Evolutionary conservation across 2,113 vertebrate species (phyloP).

Genomic region (Gallinago paraguaiae): DNA sequence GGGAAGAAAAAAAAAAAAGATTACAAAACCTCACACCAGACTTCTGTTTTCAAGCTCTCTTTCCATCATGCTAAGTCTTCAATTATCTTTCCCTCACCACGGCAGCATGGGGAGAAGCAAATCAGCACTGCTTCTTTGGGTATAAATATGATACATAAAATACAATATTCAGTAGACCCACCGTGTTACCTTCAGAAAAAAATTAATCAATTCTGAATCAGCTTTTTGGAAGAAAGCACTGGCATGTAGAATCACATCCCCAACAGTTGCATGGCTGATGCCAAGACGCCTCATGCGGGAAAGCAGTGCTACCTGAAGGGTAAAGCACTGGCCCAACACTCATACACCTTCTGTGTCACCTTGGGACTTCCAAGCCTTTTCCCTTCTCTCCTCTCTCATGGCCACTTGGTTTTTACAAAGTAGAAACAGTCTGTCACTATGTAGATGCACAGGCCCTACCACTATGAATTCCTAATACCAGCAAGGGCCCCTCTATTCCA

Average conservation of each 20-base stretch:
- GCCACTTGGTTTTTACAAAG: background rate
- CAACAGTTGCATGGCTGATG: rapidly evolving
- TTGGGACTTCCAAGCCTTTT: background rate
- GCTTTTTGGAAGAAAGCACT: background rate
- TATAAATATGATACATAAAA: background rate
- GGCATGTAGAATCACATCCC: background rate
- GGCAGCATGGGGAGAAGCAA: background rate
- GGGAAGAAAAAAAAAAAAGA: too few species aligned
- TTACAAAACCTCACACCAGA: background rate
- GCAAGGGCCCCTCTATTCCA: background rate
- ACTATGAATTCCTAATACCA: background rate
- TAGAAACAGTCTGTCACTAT: background rate
- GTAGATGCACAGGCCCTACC: background rate
- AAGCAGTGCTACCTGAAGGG: background rate
- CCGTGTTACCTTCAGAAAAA: background rate
- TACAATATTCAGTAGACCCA: background rate
- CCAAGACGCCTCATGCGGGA: background rate
- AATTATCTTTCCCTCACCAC: background rate
- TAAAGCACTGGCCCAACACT: background rate
- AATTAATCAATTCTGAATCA: background rate
- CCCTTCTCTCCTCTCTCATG: background rate
- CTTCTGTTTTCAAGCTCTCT: background rate
- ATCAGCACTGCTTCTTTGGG: background rate
- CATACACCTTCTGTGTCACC: background rate
- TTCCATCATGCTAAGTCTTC: background rate